Percentiles rank a stretch among this genome's conserved stretches.
phyloP scores from a whole-genome alignment of 2,888 invertebrate genomes.

The Drosophila longiperda region DNA sequence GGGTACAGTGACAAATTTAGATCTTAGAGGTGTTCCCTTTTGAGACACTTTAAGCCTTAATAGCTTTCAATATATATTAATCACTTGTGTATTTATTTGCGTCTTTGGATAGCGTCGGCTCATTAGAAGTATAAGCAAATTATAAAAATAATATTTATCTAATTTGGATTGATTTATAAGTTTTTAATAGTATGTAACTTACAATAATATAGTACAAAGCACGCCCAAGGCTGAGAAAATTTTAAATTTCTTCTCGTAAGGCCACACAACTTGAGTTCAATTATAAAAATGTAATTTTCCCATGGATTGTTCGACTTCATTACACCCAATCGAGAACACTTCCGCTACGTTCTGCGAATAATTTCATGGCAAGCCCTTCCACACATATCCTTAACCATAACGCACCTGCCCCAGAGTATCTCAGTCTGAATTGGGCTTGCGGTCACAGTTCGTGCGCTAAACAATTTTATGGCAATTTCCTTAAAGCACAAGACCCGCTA shows the following conservation, averaged over 20 bases:
- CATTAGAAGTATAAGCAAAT: neutral
- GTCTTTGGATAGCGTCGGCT: fast-evolving
- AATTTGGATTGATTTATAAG: neutral
- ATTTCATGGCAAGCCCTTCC: conserved; percentile 24
- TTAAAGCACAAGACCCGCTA: conserved; percentile 43
- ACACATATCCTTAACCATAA: conserved; percentile 48
- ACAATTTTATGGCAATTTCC: conserved; percentile 78
- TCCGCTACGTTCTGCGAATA: conserved; percentile 32
- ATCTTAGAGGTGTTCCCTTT: conserved; percentile 3
- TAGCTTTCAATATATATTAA: neutral
- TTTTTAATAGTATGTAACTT: neutral
- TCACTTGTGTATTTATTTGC: neutral
- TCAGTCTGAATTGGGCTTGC: conserved; percentile 52
- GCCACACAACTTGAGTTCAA: neutral
- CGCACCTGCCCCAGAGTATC: conserved; percentile 67
- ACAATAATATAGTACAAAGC: neutral
- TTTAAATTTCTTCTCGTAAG: neutral
- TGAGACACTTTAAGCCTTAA: neutral
- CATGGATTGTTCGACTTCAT: conserved; percentile 33
- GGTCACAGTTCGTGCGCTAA: conserved; percentile 75
- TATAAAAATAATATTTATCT: fast-evolving
- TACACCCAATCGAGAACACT: conserved; percentile 48
- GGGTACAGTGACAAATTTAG: neutral
- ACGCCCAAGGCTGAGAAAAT: neutral
- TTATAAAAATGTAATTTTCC: conserved; percentile 32